Evolutionary conservation across 2,113 vertebrate species (phyloP).

Genomic region (Pachypanchax playfairii): DNA sequence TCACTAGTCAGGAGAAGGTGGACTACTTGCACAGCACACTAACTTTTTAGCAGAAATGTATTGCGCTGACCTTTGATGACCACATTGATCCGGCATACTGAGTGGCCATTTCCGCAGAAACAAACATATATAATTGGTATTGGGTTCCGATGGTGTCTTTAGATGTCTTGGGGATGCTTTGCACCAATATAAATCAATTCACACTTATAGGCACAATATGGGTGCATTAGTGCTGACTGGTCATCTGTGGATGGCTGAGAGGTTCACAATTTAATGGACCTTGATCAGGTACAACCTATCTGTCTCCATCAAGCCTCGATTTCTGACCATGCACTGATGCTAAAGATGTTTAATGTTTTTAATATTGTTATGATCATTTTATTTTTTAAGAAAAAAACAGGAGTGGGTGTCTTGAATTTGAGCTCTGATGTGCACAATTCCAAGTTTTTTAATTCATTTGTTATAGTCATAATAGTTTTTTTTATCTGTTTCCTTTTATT

Average conservation of each 20-base stretch:
- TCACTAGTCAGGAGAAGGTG: slow-evolving; percentile 8
- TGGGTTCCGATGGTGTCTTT: slow-evolving; percentile 80
- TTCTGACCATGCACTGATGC: slow-evolving; percentile 53
- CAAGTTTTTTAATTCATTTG: too few species aligned
- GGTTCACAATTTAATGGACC: slow-evolving; percentile 76
- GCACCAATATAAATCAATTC: slow-evolving; percentile 84
- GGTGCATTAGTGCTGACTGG: slow-evolving; percentile 82
- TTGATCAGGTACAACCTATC: slow-evolving; percentile 75
- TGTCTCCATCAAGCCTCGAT: slow-evolving; percentile 60
- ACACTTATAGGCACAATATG: slow-evolving; percentile 85
- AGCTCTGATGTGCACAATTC: too few species aligned
- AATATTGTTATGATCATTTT: slow-evolving; percentile 5
- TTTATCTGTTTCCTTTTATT: too few species aligned
- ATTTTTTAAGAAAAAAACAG: too few species aligned
- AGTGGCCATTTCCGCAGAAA: slow-evolving; percentile 80
- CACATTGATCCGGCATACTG: slow-evolving; percentile 78
- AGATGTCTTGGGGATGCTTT: slow-evolving; percentile 77
- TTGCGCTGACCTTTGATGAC: slow-evolving; percentile 80
- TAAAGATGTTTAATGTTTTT: slow-evolving; percentile 21
- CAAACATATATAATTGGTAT: slow-evolving; percentile 84
- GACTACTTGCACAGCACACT: slow-evolving; percentile 45
- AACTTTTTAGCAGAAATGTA: slow-evolving; percentile 76
- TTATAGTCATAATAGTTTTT: too few species aligned
- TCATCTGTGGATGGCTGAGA: slow-evolving; percentile 75
- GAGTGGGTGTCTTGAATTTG: too few species aligned